Base-by-base conservation (phyloP, 1,140 invertebrate species). In the Drosophila bipectinata region DNA sequence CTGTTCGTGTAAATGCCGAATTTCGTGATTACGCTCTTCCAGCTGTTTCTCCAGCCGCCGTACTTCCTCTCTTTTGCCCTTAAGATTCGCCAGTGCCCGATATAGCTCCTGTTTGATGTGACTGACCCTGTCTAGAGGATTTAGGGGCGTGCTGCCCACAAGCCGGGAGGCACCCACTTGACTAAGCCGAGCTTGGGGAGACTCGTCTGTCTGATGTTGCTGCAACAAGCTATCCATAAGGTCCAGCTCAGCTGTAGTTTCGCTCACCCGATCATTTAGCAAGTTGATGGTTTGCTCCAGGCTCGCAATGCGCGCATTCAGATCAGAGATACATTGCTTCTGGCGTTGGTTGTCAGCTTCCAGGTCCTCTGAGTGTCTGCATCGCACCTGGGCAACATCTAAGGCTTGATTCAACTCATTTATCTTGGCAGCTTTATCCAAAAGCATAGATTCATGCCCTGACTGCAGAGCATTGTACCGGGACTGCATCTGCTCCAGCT, bases 391-490 rank as follows among this genome's bases (percentile, higher is more conserved):
- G 0, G 93, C 92, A 2, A 92, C 91, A 61, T 93, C 92, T n/a
- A 94, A 45, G 4, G 93, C 93, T 8, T 80, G 63, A 8, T 92
- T 93, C 0, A 94, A 61, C 39, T 93, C 88, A 75, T 94, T 94
- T 18, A 94, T 93, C 21, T 92, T 93, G 0, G 90, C 90, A 0
- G 93, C 92, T 59, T 94, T 94, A 28, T 94, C 93, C 53, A 93
- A 79, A 7, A 94, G 54, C 69, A 94, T 91, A 5, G 92, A 90
- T 67, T 94, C 93, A 54, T 93, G 93, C 28, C 92, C 92, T 24
- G 91, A 84, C 34, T 94, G 93, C n/a, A 93, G 69, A 3, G 93
- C 92, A 62, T 92, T 90, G 71, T 93, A 94, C 9, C 93, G 92
- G 26, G 92, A 91, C 48, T 93, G 92, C 57, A 94, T 79, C 28